Evolutionary conservation across 2,113 vertebrate genomes (phyloP).

Genomic region (Hepsetus odoe): DNA sequence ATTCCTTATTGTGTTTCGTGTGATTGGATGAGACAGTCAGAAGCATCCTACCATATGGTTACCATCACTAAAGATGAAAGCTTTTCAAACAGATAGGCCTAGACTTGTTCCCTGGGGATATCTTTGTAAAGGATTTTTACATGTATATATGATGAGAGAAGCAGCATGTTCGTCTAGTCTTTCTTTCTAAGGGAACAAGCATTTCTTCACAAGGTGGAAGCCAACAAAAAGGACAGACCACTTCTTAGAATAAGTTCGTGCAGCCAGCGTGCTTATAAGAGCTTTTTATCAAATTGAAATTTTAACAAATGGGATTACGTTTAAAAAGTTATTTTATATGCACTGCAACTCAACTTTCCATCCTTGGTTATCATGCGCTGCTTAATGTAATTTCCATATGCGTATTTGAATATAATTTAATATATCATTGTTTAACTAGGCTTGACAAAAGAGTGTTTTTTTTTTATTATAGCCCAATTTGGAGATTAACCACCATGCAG

Average conservation of each 20-base stretch:
- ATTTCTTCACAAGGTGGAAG: slow-evolving; percentile 49
- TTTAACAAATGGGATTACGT: neutral
- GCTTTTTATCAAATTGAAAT: neutral
- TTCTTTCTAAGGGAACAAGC: slow-evolving; percentile 47
- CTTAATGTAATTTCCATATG: too few species aligned
- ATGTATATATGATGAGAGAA: slow-evolving; percentile 60
- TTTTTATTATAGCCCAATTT: slow-evolving; percentile 92
- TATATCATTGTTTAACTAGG: slow-evolving; percentile 73
- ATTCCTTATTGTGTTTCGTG: slow-evolving; percentile 42
- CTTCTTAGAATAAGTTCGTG: slow-evolving; percentile 27
- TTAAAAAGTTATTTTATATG: neutral
- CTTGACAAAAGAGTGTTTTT: slow-evolving; percentile 59
- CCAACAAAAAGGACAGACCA: slow-evolving; percentile 46
- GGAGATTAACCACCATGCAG: slow-evolving; percentile 99
- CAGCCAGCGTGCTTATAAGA: slow-evolving; percentile 2
- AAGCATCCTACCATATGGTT: slow-evolving; percentile 66
- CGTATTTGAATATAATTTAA: slow-evolving; percentile 52
- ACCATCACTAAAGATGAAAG: slow-evolving; percentile 65
- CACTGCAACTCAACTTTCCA: neutral
- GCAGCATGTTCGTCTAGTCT: slow-evolving; percentile 58
- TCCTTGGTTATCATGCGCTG: too few species aligned
- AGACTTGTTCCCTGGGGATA: slow-evolving; percentile 59
- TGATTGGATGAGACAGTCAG: slow-evolving; percentile 38
- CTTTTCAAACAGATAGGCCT: slow-evolving; percentile 52
- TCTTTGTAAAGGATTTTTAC: slow-evolving; percentile 53